phyloP scores from a whole-genome alignment of 2,797 vertebrate genomes.

The Epinephelus malabaricus region DNA sequence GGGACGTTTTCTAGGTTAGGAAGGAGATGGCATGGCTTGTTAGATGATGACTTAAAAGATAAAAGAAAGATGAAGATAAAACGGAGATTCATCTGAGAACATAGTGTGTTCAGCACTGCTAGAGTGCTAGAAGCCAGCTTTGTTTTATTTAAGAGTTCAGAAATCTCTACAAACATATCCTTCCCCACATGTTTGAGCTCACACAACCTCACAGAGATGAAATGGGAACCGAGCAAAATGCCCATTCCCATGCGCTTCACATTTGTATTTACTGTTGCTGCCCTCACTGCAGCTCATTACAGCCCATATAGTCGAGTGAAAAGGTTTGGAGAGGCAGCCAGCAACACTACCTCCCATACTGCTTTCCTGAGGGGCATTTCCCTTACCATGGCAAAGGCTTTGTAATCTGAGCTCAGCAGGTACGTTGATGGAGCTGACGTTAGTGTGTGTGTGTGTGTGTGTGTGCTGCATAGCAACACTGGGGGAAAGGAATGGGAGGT shows the following conservation, averaged over 20 bases:
- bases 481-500: conserved; percentile 30
- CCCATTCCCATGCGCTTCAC: conserved; percentile 58
- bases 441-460: conserved; percentile 19
- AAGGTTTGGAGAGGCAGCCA: conserved; percentile 57
- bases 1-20: conserved; percentile 25
- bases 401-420: conserved; percentile 80
- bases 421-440: conserved; percentile 61
- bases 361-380: conserved; percentile 72
- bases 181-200: conserved; percentile 39
- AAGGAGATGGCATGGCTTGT: conserved; percentile 1
- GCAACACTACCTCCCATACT: conserved; percentile 54
- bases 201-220: conserved; percentile 28
- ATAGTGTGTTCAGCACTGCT: background rate
- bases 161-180: conserved; percentile 44
- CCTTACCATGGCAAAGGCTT: conserved; percentile 62
- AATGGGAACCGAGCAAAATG: conserved; percentile 51
- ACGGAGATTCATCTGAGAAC: conserved; percentile 24
- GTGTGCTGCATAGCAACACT: conserved; percentile 53
- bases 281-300: conserved; percentile 70
- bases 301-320: conserved; percentile 50
- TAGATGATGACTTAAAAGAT: conserved; percentile 16
- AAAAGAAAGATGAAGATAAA: conserved; percentile 20
- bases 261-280: conserved; percentile 65
- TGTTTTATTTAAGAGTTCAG: conserved; percentile 37
- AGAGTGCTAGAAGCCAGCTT: conserved; percentile 22